Percentiles rank a stretch among this genome's conserved stretches.
Conservation (phyloP, 1,140 invertebrate species). For the Drosophila santomea region DNA sequence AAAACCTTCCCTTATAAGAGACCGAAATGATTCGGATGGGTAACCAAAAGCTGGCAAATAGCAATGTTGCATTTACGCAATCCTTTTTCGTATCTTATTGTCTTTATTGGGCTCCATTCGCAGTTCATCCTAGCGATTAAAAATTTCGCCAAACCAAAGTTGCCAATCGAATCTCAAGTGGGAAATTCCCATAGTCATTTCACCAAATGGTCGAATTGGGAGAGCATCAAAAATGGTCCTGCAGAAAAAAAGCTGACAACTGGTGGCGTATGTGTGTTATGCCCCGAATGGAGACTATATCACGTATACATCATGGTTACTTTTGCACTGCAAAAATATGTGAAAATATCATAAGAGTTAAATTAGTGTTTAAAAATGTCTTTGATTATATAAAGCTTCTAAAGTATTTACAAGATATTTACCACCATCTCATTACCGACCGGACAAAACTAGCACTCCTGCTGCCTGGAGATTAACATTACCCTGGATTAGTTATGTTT, state of each 20-base stretch:
- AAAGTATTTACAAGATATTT: neutral
- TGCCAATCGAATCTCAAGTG: neutral
- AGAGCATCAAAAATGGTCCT: neutral
- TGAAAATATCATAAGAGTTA: neutral
- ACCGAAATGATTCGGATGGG: neutral
- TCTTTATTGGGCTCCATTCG: no score
- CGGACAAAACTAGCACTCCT: neutral
- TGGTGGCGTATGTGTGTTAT: slow-evolving; percentile 5
- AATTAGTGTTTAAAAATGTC: no score
- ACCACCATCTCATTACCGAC: neutral
- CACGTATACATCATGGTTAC: neutral
- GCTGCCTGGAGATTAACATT: slow-evolving; percentile 5
- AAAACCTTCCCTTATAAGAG: neutral
- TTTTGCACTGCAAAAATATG: neutral
- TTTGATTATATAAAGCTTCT: neutral
- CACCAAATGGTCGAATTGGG: neutral
- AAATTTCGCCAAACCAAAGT: neutral
- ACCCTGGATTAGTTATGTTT: slow-evolving; percentile 5
- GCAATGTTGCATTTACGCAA: neutral
- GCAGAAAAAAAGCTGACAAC: neutral
- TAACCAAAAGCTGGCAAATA: neutral
- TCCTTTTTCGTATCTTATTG: no score
- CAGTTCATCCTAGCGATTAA: slow-evolving; percentile 12
- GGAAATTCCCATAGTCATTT: neutral
- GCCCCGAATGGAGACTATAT: neutral